Percentiles rank a stretch among this genome's conserved stretches.
These are phyloP conservation scores for Cichladusa arquata DNA, from an alignment of 2,113 vertebrate genomes.

Conservation along the genomic window DNA sequence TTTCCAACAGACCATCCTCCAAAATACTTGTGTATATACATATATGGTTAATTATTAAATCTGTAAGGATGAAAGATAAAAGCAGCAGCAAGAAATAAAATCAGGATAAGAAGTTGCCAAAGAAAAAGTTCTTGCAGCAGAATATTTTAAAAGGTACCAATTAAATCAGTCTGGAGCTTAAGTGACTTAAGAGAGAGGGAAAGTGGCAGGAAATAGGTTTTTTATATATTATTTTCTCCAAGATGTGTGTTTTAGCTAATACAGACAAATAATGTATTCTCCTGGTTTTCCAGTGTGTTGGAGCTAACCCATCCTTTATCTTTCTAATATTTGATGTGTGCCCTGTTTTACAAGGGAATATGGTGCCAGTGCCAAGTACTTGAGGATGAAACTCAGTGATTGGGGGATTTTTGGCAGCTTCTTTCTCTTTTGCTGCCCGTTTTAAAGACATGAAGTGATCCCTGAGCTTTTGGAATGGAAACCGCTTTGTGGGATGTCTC, in stretches of 20 bases:
- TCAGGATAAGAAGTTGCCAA: not conserved
- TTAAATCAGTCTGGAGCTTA: not conserved
- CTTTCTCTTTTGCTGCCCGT: not conserved
- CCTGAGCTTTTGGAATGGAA: not conserved
- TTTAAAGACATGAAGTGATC: not conserved
- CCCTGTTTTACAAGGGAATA: not conserved
- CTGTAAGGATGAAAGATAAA: not conserved
- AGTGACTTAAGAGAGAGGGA: not conserved
- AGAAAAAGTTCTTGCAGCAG: not conserved
- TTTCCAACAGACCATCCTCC: not conserved
- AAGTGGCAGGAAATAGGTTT: not conserved
- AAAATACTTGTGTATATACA: not conserved
- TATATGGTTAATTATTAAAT: not conserved
- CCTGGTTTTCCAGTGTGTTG: not conserved
- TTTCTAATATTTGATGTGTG: not conserved
- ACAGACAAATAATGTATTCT: not conserved
- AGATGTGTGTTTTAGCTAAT: not conserved
- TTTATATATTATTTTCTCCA: not conserved
- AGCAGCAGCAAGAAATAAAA: not conserved
- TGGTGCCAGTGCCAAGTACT: not conserved
- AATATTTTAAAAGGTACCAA: not conserved
- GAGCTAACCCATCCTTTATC: not conserved
- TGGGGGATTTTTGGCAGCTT: not conserved
- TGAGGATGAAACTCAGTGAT: not conserved
- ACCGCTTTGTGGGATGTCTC: not conserved